Base-by-base conservation (phyloP, 1,140 invertebrate species). In the Neocloeon triangulifer region DNA sequence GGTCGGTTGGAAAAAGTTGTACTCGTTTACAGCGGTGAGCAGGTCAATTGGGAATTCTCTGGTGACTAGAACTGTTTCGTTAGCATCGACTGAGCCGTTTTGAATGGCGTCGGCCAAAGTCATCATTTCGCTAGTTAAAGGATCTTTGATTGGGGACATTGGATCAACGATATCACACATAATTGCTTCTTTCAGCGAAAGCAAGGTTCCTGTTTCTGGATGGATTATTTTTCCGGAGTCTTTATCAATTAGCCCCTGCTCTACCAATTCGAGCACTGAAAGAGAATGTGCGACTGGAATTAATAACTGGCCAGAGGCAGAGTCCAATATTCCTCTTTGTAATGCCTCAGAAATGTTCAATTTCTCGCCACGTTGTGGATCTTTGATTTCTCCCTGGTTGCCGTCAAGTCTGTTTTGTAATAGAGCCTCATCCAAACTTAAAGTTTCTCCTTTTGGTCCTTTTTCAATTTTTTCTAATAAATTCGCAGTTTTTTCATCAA, bases 191-290 rank as follows among this genome's bases (percentile, higher is more conserved):
- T 65, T 62, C 26, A 86, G 58, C 20, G 64, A 73, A 23, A 89
- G 52, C 40, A 64, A 59, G 34, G 55, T 60, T 5, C 81, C 81
- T 13, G 75, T 81, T 59, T 86, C 81, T 6, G 88, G 88, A 54
- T 95, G 85, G 34, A 89, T 69, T 38, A 95, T 75, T 50, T 74
- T 77, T 33, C 72, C 68, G n/a, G 65, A 57, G 51, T 88, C 74
- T n/a, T 17, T n/a, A 8, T 16, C 8, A 37, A 84, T 65, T 10
- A 92, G 56, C 35, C 84, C 86, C 53, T 84, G 79, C 39, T 70
- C 61, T 25, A 81, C 62, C 32, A 86, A 55, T 55, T 78, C 78
- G 12, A 81, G 71, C 36, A 91, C 55, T 14, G 78, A 74, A 19
- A 91, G 50, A 49, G 73, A 77, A 45, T 69, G 69, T 23, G 69